phyloP scores from a whole-genome alignment of 64 coral and sea anemone species.

The Pocillopora damicornis region DNA sequence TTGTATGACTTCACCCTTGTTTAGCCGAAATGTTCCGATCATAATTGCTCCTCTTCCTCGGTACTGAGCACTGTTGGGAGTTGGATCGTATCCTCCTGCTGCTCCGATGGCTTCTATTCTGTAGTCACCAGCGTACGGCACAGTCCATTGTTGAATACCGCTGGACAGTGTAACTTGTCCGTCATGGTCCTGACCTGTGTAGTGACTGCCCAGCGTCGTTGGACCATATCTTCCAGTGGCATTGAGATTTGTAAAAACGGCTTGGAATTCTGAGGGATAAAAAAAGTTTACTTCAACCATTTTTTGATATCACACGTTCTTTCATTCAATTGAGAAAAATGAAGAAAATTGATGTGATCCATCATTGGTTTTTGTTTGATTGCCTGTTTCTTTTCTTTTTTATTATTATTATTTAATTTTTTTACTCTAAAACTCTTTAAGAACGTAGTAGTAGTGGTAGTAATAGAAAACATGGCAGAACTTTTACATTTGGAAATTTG shows the following conservation, averaged over 20 bases:
- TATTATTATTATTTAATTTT: too few relatives aligned
- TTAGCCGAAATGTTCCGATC: slow-evolving; percentile 42
- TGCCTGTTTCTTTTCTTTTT: too few relatives aligned
- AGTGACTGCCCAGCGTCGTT: slow-evolving; percentile 28
- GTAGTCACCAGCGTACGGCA: slow-evolving; percentile 34
- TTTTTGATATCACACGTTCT: too few relatives aligned
- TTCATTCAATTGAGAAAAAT: too few relatives aligned
- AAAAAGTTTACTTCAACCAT: background rate
- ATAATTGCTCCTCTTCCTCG: slow-evolving; percentile 57
- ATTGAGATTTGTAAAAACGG: slow-evolving; percentile 34
- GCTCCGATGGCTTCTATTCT: slow-evolving; percentile 68
- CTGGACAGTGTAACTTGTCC: slow-evolving; percentile 51
- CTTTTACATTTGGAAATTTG: too few relatives aligned
- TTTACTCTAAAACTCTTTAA: too few relatives aligned
- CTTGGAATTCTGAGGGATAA: slow-evolving; percentile 4
- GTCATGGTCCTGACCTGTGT: slow-evolving; percentile 18
- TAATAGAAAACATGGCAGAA: too few relatives aligned
- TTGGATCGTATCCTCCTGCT: slow-evolving; percentile 27
- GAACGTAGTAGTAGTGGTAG: too few relatives aligned
- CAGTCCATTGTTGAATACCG: slow-evolving; percentile 54
- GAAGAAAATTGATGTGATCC: too few relatives aligned
- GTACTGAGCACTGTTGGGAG: background rate
- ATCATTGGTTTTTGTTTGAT: too few relatives aligned
- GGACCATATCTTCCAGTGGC: slow-evolving; percentile 35
- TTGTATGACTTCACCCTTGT: slow-evolving; percentile 18